A percentile compares a stretch with the other conserved stretches of the same genome.
These are phyloP conservation scores for Leucopsar rothschildi DNA, from an alignment of 2,113 vertebrate genomes.

Conservation along the genomic window DNA sequence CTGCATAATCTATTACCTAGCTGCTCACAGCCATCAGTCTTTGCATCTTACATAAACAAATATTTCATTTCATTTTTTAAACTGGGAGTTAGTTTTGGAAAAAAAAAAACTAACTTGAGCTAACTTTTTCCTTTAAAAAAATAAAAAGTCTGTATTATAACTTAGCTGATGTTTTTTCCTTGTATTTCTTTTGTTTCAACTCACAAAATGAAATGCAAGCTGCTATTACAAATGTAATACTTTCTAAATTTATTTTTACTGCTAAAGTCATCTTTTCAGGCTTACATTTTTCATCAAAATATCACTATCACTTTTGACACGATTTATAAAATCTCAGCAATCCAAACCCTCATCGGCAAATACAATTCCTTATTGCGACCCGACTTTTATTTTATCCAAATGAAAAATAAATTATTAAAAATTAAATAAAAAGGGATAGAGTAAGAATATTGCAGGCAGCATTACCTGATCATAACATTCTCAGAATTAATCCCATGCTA, in stretches of 20 bases:
- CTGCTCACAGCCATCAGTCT: neutral
- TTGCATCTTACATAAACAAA: neutral
- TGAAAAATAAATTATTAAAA: slow-evolving; percentile 55
- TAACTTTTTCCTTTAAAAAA: neutral
- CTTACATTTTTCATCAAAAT: slow-evolving; percentile 41
- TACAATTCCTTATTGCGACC: neutral
- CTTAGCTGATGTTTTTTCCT: neutral
- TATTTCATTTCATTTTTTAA: slow-evolving; percentile 3
- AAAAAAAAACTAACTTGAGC: neutral
- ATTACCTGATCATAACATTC: neutral
- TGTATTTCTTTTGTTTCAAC: neutral
- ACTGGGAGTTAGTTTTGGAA: neutral
- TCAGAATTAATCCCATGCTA: slow-evolving; percentile 31
- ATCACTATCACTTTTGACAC: neutral
- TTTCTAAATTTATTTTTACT: neutral
- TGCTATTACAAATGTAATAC: neutral
- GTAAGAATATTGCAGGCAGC: slow-evolving; percentile 8
- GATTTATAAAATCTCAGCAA: neutral
- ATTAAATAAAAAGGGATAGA: slow-evolving; percentile 5
- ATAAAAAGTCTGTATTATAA: neutral
- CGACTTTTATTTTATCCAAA: neutral
- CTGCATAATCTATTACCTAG: slow-evolving; percentile 1
- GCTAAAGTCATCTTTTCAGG: neutral
- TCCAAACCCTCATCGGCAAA: neutral
- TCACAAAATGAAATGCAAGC: neutral